These are phyloP conservation scores for Halcyon senegalensis DNA, from an alignment of 2,113 vertebrate species.

Conservation along the genomic window DNA sequence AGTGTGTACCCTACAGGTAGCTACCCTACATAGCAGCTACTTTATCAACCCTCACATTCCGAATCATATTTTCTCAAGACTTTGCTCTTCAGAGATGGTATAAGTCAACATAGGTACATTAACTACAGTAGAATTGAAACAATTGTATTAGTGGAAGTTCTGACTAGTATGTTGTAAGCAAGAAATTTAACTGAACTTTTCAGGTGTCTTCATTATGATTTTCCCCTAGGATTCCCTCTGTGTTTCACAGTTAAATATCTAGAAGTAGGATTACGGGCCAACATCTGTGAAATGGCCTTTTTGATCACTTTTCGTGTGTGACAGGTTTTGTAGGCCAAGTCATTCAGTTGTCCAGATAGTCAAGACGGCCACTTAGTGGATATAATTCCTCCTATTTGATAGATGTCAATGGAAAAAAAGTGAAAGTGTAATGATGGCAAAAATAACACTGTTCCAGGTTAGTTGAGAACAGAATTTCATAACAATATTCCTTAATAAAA, in stretches of 20 bases:
- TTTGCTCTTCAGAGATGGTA: not conserved
- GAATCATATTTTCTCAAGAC: not conserved
- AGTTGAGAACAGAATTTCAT: not conserved
- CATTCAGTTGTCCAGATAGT: not conserved
- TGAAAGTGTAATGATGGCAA: not conserved
- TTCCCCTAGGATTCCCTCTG: not conserved
- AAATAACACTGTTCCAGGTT: not conserved
- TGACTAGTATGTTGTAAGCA: not conserved
- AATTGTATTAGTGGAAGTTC: not conserved
- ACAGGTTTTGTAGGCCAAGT: not conserved
- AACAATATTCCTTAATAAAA: not conserved
- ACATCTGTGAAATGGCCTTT: not conserved
- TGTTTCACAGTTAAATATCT: not conserved
- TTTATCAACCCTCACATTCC: not conserved
- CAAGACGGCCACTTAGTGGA: not conserved
- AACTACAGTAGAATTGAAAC: not conserved
- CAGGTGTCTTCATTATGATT: not conserved
- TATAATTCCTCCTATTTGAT: not conserved
- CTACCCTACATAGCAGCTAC: not conserved
- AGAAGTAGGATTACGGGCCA: not conserved
- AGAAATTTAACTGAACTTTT: not conserved
- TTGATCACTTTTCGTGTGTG: not conserved
- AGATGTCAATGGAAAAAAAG: not conserved
- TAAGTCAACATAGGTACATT: not conserved
- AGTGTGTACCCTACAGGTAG: not conserved